Evolutionary conservation across 1,140 invertebrate genomes (phyloP), one percentile per base, ranked within the genome.

Genomic region (Brachionus paranguensis): DNA sequence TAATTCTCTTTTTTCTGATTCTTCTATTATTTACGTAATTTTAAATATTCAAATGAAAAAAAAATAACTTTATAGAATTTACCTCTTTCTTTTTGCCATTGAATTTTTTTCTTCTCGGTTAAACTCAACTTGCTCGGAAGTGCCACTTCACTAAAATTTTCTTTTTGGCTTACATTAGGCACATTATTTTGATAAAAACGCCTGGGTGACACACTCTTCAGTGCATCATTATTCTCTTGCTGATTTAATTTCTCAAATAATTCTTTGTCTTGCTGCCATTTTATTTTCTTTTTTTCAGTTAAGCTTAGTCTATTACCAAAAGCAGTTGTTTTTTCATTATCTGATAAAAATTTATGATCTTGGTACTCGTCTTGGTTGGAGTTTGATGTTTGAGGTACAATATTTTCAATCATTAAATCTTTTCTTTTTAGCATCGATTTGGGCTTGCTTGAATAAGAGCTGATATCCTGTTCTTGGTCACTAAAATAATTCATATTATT

Each of bases 21-120:
- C 78, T 64, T 81, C 78, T 64, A 12, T 81, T 81, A 79, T 60
- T 7, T 45, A 2, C 24, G 11, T 33, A 7, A 37, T 64, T 79
- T 53, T 47, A 14, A 37, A 7, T 37, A 37, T 37, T 37, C 33
- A 37, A 37, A 5, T 37, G 7, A 6, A 37, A 37, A 37, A 37
- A 29, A 0, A 29, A 29, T n/a, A 37, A 6, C 33, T 37, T 37
- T 6, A 37, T 7, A 10, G 5, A 29, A 53, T 41, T 72, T 85
- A 88, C 88, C 87, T 86, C 86, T 87, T 81, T 88, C 88, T 85
- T 70, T 86, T 55, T 87, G 87, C 88, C 88, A 89, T 84, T 89
- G 87, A 8, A 87, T 85, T 50, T 86, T 85, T 78, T 89, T 89
- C 72, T 86, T 87, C 85, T 89, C 88, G 8, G 86, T 87, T 33